phyloP scores from a whole-genome alignment of 2,888 invertebrate genomes.

The Ditylenchus weischeri region DNA sequence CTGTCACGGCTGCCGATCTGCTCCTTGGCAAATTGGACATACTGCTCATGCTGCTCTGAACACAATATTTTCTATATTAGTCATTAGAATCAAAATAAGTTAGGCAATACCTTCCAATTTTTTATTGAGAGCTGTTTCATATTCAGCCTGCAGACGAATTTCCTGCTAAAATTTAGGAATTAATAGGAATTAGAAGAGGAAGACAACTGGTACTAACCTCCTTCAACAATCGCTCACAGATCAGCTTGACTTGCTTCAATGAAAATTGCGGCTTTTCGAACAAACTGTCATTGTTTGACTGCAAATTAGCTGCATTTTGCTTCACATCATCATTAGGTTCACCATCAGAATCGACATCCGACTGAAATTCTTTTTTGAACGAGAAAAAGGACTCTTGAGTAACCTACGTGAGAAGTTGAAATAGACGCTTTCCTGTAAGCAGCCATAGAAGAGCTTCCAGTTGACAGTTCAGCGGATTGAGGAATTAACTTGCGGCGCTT shows the following conservation, averaged over 20 bases:
- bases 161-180: too few species aligned
- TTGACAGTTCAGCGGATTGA: too few species aligned
- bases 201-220: constrained; percentile 63
- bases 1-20: constrained; percentile 64
- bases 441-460: background rate
- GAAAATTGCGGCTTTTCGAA: constrained; percentile 46
- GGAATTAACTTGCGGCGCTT: constrained; percentile 47
- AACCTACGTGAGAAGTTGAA: constrained; percentile 27
- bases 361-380: constrained; percentile 38
- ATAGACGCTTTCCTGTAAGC: constrained; percentile 32
- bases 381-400: background rate
- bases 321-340: constrained; percentile 30
- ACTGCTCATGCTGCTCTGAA: constrained; percentile 92
- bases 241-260: constrained; percentile 73
- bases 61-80: constrained; percentile 24
- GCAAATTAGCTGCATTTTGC: background rate
- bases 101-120: constrained; percentile 73
- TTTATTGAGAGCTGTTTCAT: constrained; percentile 72
- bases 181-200: too few species aligned
- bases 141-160: background rate
- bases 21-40: constrained; percentile 95
- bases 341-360: constrained; percentile 51
- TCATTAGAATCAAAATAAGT: background rate
- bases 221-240: constrained; percentile 92
- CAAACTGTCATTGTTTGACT: constrained; percentile 10